Percentiles rank a stretch among this genome's conserved stretches.
phyloP scores from a whole-genome alignment of 2,113 vertebrate species.

The Baryphthengus martii region DNA sequence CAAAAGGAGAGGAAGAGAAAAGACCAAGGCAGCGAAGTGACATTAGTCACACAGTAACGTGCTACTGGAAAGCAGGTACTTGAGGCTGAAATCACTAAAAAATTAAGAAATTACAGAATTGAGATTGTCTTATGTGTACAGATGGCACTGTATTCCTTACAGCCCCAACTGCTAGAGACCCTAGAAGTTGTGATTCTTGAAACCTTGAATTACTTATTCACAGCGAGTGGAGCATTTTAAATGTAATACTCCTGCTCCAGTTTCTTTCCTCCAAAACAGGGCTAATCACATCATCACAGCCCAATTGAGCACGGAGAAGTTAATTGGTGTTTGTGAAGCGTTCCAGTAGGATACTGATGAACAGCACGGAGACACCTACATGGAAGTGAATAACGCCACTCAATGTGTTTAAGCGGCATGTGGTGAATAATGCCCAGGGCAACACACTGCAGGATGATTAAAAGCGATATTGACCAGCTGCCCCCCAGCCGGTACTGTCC shows the following conservation, averaged over 20 bases:
- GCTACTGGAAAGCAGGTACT: neutral
- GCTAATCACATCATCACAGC: neutral
- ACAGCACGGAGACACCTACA: neutral
- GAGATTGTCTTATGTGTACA: too few relatives aligned
- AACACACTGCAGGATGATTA: neutral
- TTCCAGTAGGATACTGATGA: neutral
- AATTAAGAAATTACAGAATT: neutral
- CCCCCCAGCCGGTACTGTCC: neutral
- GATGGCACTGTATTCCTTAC: neutral
- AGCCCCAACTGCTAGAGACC: neutral
- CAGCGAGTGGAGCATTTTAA: neutral
- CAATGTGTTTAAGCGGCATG: neutral
- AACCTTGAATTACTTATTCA: neutral
- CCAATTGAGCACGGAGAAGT: neutral
- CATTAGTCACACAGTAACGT: neutral
- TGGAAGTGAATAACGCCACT: neutral
- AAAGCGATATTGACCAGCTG: neutral
- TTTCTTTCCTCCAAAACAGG: neutral
- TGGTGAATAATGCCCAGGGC: neutral
- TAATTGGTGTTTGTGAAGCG: neutral
- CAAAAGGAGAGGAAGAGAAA: neutral
- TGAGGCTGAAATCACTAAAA: neutral
- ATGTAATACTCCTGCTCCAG: neutral
- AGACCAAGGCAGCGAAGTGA: neutral
- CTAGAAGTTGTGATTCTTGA: neutral